Conservation (phyloP, 2,113 vertebrate species). For the Cochlearius cochlearius region DNA sequence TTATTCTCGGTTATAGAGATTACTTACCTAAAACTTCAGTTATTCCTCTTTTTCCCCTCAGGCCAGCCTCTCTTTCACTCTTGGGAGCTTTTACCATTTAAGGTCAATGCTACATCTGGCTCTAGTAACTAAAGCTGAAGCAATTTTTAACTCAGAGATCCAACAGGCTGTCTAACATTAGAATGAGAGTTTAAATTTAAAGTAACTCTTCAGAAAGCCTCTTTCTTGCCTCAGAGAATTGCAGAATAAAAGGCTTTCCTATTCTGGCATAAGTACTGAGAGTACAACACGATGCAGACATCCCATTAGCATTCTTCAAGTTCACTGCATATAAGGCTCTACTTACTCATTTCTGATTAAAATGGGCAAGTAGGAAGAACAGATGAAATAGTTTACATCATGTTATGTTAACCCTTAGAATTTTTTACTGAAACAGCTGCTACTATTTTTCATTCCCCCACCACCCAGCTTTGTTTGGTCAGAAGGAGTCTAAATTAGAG, state of each 20-base stretch:
- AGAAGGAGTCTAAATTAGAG: constrained; percentile 19
- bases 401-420: constrained; percentile 44
- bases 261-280: background rate
- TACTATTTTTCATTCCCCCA: background rate
- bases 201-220: constrained; percentile 63
- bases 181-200: constrained; percentile 66
- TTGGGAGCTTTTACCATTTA: constrained; percentile 99
- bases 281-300: background rate
- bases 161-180: constrained; percentile 63
- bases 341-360: constrained; percentile 56
- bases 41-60: constrained; percentile 81
- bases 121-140: constrained; percentile 79
- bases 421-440: constrained; percentile 1
- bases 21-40: constrained; percentile 85
- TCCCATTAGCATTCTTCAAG: constrained; percentile 38
- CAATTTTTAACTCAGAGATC: constrained; percentile 65
- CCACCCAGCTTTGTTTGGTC: background rate
- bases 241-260: constrained; percentile 36
- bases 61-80: constrained; percentile 94
- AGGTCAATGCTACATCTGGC: constrained; percentile 96
- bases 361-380: constrained; percentile 53
- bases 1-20: constrained; percentile 79
- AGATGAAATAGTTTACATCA: constrained; percentile 53
- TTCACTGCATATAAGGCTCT: constrained; percentile 37
- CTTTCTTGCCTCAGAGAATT: constrained; percentile 6